These are phyloP conservation scores for Palaemon carinicauda DNA, from an alignment of 1,140 invertebrate species.

Conservation along the genomic window DNA sequence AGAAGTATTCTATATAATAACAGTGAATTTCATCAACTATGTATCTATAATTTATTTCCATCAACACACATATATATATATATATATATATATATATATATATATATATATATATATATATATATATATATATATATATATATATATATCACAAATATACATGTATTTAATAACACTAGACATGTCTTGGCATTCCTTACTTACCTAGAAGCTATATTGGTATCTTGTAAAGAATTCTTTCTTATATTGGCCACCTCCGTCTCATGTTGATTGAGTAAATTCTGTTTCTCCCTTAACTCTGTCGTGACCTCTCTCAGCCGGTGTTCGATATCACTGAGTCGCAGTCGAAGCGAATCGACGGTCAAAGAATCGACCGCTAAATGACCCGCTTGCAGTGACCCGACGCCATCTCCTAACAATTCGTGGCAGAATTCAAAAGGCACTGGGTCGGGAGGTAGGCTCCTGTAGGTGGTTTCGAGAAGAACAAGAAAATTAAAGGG, in stretches of 20 bases:
- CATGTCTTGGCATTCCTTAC: neutral
- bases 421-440: constrained; percentile 85
- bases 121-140: too few species aligned
- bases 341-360: constrained; percentile 82
- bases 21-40: too few species aligned
- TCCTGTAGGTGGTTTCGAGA: constrained; percentile 66
- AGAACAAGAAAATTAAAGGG: neutral
- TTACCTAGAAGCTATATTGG: constrained; percentile 47
- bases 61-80: too few species aligned
- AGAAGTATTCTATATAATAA: too few species aligned
- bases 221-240: constrained; percentile 59
- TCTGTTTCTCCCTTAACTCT: constrained; percentile 63
- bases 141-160: too few species aligned
- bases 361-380: constrained; percentile 91
- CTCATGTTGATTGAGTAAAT: constrained; percentile 63
- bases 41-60: too few species aligned
- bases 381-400: constrained; percentile 78
- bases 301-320: constrained; percentile 71
- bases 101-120: too few species aligned
- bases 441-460: constrained; percentile 75
- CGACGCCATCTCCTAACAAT: constrained; percentile 74
- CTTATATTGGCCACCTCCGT: constrained; percentile 61
- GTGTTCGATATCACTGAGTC: constrained; percentile 78
- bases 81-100: too few species aligned
- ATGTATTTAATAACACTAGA: too few species aligned